Conservation (phyloP, 2,113 vertebrate species). For the Octodon degus region DNA sequence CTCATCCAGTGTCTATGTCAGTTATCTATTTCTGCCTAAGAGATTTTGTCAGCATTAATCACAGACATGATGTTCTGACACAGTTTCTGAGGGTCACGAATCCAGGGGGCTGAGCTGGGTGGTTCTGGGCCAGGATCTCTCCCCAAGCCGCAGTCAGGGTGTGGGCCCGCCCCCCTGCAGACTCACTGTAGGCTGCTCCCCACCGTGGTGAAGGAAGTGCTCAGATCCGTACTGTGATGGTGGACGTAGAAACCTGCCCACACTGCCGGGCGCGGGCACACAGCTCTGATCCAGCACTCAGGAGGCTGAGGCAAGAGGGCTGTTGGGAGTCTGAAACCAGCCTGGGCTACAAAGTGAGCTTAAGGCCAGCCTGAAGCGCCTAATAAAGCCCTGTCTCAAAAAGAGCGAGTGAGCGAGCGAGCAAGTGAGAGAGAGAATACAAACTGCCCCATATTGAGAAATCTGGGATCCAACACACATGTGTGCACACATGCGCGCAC, state of each 20-base stretch:
- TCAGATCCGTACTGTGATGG: not conserved
- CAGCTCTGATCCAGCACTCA: no score
- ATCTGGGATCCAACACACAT: not conserved
- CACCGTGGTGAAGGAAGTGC: not conserved
- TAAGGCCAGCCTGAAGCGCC: no score
- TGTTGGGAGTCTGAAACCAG: no score
- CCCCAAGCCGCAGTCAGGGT: rapidly evolving
- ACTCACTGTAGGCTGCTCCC: not conserved
- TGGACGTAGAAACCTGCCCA: no score
- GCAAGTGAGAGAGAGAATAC: no score
- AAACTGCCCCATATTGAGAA: not conserved
- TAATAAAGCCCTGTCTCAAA: no score
- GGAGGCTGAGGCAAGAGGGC: no score
- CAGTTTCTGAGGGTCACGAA: not conserved
- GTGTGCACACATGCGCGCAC: not conserved
- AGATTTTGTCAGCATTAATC: not conserved
- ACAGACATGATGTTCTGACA: not conserved
- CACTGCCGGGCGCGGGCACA: no score
- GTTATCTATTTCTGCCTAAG: not conserved
- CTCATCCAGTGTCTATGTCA: not conserved
- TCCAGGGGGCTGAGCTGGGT: not conserved
- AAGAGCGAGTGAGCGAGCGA: no score
- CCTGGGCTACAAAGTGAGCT: no score
- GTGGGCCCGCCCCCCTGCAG: not conserved
- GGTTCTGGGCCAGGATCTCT: not conserved